phyloP scores from a whole-genome alignment of 2,888 invertebrate species.

The Spisula solida region DNA sequence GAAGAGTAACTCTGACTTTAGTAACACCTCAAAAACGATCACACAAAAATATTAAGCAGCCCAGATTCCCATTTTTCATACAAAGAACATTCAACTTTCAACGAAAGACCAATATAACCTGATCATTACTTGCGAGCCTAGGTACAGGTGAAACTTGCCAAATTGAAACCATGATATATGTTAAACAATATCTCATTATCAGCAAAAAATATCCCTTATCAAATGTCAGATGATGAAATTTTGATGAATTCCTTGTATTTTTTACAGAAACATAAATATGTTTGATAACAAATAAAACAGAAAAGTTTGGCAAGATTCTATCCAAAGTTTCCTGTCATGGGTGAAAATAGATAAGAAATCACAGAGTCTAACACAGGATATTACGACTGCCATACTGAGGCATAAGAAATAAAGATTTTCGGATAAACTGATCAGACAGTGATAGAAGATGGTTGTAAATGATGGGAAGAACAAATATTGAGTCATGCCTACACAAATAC shows the following conservation, averaged over 20 bases:
- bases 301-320: constrained; percentile 29
- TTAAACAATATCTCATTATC: constrained; percentile 31
- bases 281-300: constrained; percentile 29
- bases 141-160: constrained; percentile 43
- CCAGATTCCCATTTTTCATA: not conserved
- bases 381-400: not conserved
- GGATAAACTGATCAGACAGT: not conserved
- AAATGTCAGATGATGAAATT: constrained; percentile 36
- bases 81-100: not conserved
- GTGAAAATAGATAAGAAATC: not conserved
- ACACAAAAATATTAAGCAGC: not conserved
- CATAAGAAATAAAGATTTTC: not conserved
- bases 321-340: constrained; percentile 19
- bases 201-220: constrained; percentile 36
- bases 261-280: constrained; percentile 43
- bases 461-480: not conserved
- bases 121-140: not conserved
- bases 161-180: constrained; percentile 25
- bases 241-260: constrained; percentile 44
- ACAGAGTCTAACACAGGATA: not conserved
- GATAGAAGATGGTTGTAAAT: not conserved
- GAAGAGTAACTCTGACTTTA: too few relatives aligned
- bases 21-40: not conserved
- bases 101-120: constrained; percentile 15
- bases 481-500: constrained; percentile 8